Base-by-base conservation (phyloP, 2,888 invertebrate species). In the Cephus sareptanus region DNA sequence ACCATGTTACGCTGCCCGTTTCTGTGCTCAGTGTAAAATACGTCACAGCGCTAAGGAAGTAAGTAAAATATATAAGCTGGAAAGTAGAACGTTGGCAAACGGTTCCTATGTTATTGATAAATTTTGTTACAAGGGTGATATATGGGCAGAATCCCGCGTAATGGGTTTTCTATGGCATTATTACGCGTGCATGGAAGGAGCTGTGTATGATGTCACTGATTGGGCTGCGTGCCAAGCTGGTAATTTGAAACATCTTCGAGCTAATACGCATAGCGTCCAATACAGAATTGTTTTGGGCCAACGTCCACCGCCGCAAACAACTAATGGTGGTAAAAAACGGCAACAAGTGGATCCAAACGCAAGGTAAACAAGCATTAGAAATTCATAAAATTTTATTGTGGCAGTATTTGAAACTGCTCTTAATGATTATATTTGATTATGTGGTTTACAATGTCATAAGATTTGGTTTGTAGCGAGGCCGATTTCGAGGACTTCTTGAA, bases 111-210 rank as follows among this genome's bases (percentile, higher is more conserved):
- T 71, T 34, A 13, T 81, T 78, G n/a, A 71, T 69, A 34, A 73
- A 71, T 79, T 73, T 34, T 76, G 40, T 75, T 80, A 73, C 81
- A 79, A 97, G 96, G 98, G 98, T 80, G 98, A 98, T 91, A 97
- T 98, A 87, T 98, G 98, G 98, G 98, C 98, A 74, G 98, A 98
- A 92, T 97, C 97, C 71, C 94, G 94, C 87, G 94, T 97, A 93
- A 94, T 98, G 92, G 98, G 98, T 30, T 94, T 98, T 85, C 94
- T 97, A 75, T 98, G 98, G 96, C 96, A 97, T 93, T 98, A 98
- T 93, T 97, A 97, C 92, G 98, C 98, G 76, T 97, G 98, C 88
- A 98, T 98, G 98, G 98, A 98, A 92, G 97, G 97, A 78, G 96
- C 96, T 81, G 96, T 98, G 40, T 98, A 97, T 92, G 98, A 98